Percentiles rank a stretch among this genome's conserved stretches.
These are phyloP conservation scores for Pocota personata DNA, from an alignment of 2,888 invertebrate genomes.

Conservation along the genomic window DNA sequence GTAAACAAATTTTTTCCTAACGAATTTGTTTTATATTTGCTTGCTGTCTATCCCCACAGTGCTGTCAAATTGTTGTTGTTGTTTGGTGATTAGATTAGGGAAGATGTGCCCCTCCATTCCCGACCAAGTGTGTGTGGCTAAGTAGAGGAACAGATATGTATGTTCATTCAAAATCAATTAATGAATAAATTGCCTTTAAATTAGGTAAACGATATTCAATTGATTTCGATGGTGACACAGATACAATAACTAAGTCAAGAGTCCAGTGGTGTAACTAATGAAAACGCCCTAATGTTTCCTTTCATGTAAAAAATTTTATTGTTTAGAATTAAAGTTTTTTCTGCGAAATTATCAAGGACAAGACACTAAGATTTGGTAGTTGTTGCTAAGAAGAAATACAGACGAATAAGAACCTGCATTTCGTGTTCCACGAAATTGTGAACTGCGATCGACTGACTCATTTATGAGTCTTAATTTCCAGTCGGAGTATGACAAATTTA, in stretches of 20 bases:
- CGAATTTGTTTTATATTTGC: background rate
- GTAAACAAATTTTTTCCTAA: constrained; percentile 25
- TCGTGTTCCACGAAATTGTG: background rate
- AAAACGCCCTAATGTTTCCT: too few relatives aligned
- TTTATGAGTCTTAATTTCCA: background rate
- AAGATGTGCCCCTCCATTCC: background rate
- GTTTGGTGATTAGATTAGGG: background rate
- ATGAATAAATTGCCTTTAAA: background rate
- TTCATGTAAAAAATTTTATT: too few relatives aligned
- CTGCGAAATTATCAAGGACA: too few relatives aligned
- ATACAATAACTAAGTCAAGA: background rate
- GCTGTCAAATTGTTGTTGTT: background rate
- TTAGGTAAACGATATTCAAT: background rate
- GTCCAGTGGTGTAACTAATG: too few relatives aligned
- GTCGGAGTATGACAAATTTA: background rate
- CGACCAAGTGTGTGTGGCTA: background rate
- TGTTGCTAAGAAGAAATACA: too few relatives aligned
- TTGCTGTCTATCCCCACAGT: background rate
- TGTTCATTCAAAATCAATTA: background rate
- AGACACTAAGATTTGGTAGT: too few relatives aligned
- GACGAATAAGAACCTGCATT: background rate
- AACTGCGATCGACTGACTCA: background rate
- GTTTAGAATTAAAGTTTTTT: too few relatives aligned
- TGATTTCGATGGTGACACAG: background rate
- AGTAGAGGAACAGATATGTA: background rate